phyloP scores from a whole-genome alignment of 2,113 vertebrate genomes.

The Paralichthys olivaceus region DNA sequence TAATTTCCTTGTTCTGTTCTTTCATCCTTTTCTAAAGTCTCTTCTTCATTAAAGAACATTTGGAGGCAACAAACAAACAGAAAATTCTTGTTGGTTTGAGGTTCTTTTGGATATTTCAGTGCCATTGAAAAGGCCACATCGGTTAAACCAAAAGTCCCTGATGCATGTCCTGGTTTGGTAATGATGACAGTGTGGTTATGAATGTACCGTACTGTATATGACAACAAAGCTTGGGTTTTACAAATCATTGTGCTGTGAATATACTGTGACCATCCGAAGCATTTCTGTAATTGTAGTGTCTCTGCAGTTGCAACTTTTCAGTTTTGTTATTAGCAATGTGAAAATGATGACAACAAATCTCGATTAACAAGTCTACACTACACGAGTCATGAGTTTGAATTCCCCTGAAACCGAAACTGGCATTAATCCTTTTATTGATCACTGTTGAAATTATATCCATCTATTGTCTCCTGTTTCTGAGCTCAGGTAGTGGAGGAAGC shows the following conservation, averaged over 20 bases:
- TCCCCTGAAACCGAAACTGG: too few species aligned
- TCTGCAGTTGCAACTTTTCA: background rate
- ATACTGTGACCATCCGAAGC: background rate
- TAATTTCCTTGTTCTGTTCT: background rate
- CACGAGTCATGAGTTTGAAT: too few species aligned
- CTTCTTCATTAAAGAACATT: conserved; percentile 13
- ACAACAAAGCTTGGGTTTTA: conserved; percentile 24
- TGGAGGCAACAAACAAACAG: conserved; percentile 17
- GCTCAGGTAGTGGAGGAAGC: too few species aligned
- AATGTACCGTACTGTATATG: conserved; percentile 11
- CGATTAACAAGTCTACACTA: too few species aligned
- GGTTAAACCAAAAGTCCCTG: conserved; percentile 32
- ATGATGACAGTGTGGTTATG: conserved; percentile 43
- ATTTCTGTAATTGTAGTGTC: background rate
- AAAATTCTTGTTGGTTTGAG: conserved; percentile 48
- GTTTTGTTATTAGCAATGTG: too few species aligned
- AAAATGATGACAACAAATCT: too few species aligned
- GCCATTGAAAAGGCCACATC: conserved; percentile 34
- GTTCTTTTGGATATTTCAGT: conserved; percentile 45
- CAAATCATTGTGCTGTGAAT: conserved; percentile 12
- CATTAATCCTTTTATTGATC: too few species aligned
- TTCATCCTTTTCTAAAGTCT: conserved; percentile 31
- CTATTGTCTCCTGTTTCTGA: too few species aligned
- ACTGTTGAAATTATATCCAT: too few species aligned
- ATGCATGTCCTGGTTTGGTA: conserved; percentile 42